Percentiles rank a stretch among this genome's conserved stretches.
These are phyloP conservation scores for Aphrophora alni DNA, from an alignment of 2,888 invertebrate genomes.

Conservation along the genomic window DNA sequence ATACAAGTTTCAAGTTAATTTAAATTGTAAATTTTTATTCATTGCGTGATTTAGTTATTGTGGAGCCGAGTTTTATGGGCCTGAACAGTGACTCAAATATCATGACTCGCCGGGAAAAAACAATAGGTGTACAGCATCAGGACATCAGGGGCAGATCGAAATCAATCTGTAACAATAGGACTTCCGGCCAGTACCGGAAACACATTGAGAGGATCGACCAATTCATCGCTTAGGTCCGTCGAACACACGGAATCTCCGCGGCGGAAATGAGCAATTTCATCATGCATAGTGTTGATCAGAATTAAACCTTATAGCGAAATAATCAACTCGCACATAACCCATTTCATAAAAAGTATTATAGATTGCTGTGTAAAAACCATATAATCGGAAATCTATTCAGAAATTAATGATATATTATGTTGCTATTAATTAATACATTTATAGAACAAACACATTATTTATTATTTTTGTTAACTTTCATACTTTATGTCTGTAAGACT, in stretches of 20 bases:
- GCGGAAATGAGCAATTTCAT: not conserved
- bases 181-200: constrained; percentile 35
- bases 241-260: not conserved
- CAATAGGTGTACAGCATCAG: constrained; percentile 29
- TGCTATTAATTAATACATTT: too few species aligned
- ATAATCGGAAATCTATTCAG: too few species aligned
- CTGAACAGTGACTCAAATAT: constrained; percentile 11
- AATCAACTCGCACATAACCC: not conserved
- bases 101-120: constrained; percentile 29
- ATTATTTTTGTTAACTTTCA: too few species aligned
- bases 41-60: not conserved
- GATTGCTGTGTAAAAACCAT: too few species aligned
- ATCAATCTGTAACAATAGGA: constrained; percentile 33
- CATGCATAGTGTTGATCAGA: not conserved
- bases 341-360: too few species aligned
- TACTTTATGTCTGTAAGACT: too few species aligned
- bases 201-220: not conserved
- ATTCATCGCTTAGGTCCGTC: too few species aligned
- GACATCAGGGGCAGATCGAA: constrained; percentile 23
- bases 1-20: not conserved
- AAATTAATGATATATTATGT: too few species aligned
- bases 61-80: not conserved
- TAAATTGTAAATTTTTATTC: not conserved
- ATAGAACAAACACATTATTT: too few species aligned
- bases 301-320: not conserved